These are phyloP conservation scores for Anoura caudifer DNA, from an alignment of 2,113 vertebrate genomes.

Conservation along the genomic window DNA sequence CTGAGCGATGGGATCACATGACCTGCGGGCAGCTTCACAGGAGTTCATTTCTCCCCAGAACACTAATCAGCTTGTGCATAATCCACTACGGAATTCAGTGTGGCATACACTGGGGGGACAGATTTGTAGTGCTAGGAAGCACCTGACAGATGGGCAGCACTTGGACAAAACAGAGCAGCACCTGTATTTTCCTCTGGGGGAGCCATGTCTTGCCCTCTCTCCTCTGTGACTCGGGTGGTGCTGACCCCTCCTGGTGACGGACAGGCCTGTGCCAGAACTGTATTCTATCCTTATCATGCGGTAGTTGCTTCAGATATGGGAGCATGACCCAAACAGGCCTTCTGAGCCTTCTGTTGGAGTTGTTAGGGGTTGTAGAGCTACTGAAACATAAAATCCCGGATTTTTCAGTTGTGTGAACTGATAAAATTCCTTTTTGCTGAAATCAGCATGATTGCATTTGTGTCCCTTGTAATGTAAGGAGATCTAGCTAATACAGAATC, in stretches of 20 bases:
- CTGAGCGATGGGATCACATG: neutral
- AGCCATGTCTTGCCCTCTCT: fast-evolving
- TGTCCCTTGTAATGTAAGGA: neutral
- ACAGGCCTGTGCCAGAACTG: fast-evolving
- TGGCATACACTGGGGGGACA: neutral
- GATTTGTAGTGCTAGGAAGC: neutral
- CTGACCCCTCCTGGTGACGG: neutral
- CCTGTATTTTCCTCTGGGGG: neutral
- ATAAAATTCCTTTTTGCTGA: neutral
- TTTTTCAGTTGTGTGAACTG: neutral
- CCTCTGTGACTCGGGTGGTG: neutral
- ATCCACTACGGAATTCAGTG: neutral
- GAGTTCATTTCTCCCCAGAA: neutral
- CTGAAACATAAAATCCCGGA: neutral
- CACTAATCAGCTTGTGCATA: neutral
- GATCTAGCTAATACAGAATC: neutral
- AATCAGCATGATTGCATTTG: neutral
- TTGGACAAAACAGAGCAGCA: neutral
- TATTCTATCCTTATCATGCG: neutral
- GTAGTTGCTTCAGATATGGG: neutral
- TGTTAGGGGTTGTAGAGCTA: neutral
- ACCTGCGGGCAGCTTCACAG: neutral
- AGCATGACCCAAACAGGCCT: neutral
- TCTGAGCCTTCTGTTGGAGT: neutral
- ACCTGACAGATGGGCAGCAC: fast-evolving